phyloP scores from a whole-genome alignment of 1,140 invertebrate genomes.

The Pteromalus puparum region DNA sequence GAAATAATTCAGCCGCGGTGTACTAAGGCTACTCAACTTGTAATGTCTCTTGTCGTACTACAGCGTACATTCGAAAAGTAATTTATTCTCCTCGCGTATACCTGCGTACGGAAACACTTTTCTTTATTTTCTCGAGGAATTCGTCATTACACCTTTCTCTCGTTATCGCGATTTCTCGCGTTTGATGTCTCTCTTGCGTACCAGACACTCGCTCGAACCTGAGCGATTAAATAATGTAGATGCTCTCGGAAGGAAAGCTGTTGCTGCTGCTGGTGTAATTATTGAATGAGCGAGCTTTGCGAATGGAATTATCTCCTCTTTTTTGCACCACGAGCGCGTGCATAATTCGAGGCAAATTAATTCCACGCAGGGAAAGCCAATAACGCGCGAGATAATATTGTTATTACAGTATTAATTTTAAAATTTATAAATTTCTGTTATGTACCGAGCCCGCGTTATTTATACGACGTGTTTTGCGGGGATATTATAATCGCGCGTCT shows the following conservation, averaged over 20 bases:
- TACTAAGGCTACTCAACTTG: background rate
- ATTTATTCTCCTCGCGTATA: constrained; percentile 34
- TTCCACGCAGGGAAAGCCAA: background rate
- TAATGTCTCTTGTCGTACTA: background rate
- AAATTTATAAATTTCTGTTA: background rate
- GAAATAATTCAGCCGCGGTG: background rate
- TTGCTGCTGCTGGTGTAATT: background rate
- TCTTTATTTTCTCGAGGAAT: constrained; percentile 21
- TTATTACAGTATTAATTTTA: background rate
- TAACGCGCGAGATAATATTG: background rate
- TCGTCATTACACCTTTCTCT: constrained; percentile 45
- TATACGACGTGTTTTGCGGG: background rate
- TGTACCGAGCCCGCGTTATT: background rate
- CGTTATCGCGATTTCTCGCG: constrained; percentile 46
- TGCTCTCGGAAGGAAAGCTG: background rate
- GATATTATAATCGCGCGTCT: background rate
- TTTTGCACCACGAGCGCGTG: background rate
- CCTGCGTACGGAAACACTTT: background rate
- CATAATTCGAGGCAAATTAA: constrained; percentile 13
- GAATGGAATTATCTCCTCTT: constrained; percentile 1
- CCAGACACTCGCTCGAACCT: background rate
- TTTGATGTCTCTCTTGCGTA: constrained; percentile 37
- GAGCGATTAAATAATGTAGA: constrained; percentile 19
- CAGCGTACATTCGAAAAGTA: background rate
- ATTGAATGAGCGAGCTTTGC: constrained; percentile 1